Evolutionary conservation across 2,888 invertebrate species (phyloP).

Genomic region (Cremastobaeus sp.): DNA sequence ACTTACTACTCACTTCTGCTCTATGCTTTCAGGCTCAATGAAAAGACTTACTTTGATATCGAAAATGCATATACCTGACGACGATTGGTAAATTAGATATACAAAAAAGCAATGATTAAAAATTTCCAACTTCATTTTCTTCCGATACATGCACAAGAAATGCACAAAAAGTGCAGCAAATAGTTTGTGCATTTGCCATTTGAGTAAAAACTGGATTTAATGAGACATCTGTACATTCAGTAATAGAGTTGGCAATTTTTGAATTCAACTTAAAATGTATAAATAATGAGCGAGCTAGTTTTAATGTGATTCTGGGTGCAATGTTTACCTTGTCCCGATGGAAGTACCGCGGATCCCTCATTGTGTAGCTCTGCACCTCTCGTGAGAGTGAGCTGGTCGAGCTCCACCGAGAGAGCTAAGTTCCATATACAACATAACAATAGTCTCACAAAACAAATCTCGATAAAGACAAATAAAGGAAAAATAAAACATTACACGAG

Average conservation of each 20-base stretch:
- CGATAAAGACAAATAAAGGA: conserved; percentile 33
- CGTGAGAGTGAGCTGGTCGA: conserved; percentile 82
- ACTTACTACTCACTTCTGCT: conserved; percentile 15
- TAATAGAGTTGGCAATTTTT: conserved; percentile 1
- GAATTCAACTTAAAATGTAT: not conserved
- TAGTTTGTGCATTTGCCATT: too few relatives aligned
- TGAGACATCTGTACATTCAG: not conserved
- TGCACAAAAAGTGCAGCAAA: too few relatives aligned
- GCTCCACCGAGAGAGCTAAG: conserved; percentile 83
- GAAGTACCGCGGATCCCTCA: conserved; percentile 78
- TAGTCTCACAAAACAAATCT: conserved; percentile 72
- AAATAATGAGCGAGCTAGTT: not conserved
- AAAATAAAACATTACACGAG: conserved; percentile 5
- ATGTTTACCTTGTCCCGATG: conserved; percentile 76
- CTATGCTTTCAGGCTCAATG: conserved; percentile 22
- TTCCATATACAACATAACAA: conserved; percentile 79
- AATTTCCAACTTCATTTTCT: conserved; percentile 25
- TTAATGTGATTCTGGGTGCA: conserved; percentile 38
- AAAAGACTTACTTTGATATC: conserved; percentile 9
- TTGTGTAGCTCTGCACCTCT: conserved; percentile 82
- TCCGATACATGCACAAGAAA: too few relatives aligned
- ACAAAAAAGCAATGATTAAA: conserved; percentile 12
- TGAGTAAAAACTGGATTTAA: too few relatives aligned
- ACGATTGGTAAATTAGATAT: conserved; percentile 7
- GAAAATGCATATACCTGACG: conserved; percentile 27